Evolutionary conservation across 1,140 invertebrate genomes (phyloP), one percentile per base, ranked within the genome.

Genomic region (Drosophila sturtevanti): DNA sequence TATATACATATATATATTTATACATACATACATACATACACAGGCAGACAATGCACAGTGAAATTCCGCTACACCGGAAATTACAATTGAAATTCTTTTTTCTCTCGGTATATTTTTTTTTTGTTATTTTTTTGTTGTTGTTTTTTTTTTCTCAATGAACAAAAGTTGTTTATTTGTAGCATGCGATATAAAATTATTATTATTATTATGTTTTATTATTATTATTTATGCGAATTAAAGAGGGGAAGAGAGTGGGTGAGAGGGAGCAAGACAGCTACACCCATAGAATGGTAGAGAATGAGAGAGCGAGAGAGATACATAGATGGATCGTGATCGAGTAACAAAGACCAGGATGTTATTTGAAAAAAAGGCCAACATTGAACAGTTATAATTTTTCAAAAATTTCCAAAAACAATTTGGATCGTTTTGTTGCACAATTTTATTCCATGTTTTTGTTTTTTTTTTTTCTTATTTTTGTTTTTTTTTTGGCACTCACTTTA

Each of bases 11-110:
- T n/a, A n/a, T n/a, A n/a, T n/a, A n/a, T n/a, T 35, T 41, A 56
- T 38, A 62, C 22, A 58, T 54, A 64, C 24, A 51, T 63, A 41
- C 55, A 63, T 41, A 56, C 41, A 44, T 34, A 74, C 34, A 58
- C 4, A 63, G 24, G 31, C 24, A 41, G 31, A 76, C 72, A 65
- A 64, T 71, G 69, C 71, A 86, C 79, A 82, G 75, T 66, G 68
- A 87, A 82, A 87, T 89, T 84, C 79, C 79, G 79, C 72, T 79
- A 89, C 72, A 87, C 84, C 79, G 84, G 84, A 87, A 84, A 89
- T 87, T 69, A 87, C 84, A 87, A 87, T 87, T 87, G 84, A 87
- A 82, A 79, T 76, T 68, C 77, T 79, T 81, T 79, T 64, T 68
- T 67, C 65, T 55, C 58, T 52, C 59, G 37, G 65, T 76, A 65